phyloP scores from a whole-genome alignment of 2,113 vertebrate genomes.

The Podocnemis expansa region DNA sequence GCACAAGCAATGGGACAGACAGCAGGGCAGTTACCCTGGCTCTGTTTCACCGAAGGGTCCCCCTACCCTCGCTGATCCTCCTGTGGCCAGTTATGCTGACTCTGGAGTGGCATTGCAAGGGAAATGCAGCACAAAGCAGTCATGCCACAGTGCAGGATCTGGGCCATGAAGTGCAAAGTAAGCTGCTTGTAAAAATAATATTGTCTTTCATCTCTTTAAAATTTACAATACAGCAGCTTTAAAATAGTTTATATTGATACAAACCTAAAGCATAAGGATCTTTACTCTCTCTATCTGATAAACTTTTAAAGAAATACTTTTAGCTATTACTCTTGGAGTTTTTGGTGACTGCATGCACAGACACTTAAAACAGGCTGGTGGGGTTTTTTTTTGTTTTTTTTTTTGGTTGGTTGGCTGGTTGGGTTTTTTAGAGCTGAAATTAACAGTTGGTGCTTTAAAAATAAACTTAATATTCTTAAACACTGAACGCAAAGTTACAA shows the following conservation, averaged over 20 bases:
- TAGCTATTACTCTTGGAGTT: constrained; percentile 74
- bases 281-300: constrained; percentile 71
- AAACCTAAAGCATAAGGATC: constrained; percentile 67
- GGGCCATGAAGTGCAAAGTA: constrained; percentile 10
- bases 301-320: constrained; percentile 80
- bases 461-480: constrained; percentile 62
- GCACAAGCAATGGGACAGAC: background rate
- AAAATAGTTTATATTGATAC: constrained; percentile 79
- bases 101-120: background rate
- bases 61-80: background rate
- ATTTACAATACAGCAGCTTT: constrained; percentile 74
- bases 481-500: constrained; percentile 59
- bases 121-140: background rate
- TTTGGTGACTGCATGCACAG: constrained; percentile 68
- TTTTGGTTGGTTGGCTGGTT: background rate
- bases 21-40: background rate
- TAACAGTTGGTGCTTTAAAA: constrained; percentile 58
- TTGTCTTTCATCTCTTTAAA: constrained; percentile 61
- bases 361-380: constrained; percentile 45
- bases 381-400: background rate
- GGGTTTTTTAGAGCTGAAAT: constrained; percentile 49
- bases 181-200: constrained; percentile 36
- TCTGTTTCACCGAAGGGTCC: background rate
- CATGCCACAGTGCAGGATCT: background rate
- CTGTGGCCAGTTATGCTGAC: background rate